Evolutionary conservation across 2,797 vertebrate species (phyloP), one percentile per base, ranked within the genome.

Genomic region (Clamator glandarius): DNA sequence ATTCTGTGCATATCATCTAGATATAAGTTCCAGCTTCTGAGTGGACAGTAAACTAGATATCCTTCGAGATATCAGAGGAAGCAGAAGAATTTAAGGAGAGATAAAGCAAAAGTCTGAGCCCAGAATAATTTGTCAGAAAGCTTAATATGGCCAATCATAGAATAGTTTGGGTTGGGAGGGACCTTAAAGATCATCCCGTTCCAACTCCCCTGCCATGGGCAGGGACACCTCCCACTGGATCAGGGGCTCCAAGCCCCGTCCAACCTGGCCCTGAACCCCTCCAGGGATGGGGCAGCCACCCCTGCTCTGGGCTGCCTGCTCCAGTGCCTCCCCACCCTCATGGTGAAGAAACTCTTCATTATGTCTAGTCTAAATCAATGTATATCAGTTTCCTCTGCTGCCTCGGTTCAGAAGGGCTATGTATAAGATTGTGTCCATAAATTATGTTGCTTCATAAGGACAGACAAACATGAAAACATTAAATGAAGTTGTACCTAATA

Each of bases 401-500:
- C 20, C 39, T 75, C 73, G 12, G n/a, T 31, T 72, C 29, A 68
- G 54, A 76, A 76, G 76, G 59, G 35, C 10, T 44, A 46, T n/a
- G 17, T 63, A 66, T 31, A 74, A 64, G 59, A 55, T 12, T 73
- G 8, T 61, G 13, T 57, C 57, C 68, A 50, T 11, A 77, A 67
- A 61, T 67, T 15, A 58, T 4, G 15, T 25, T 64, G 35, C 15
- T 19, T 84, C 31, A 9, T 25, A 77, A 85, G 12, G 33, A 74
- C 85, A 50, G 52, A 26, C 12, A 39, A 85, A 33, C 44, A 72
- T 8, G 8, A 58, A 78, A 66, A 58, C 25, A 63, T 17, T 21
- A 33, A 70, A 67, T 36, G 21, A 73, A 89, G 18, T 84, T 95
- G 73, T 99, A 99, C 99, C 99, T 95, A 99, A 96, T 44, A 99